Evolutionary conservation across 1,140 invertebrate genomes (phyloP).

Genomic region (Drosophila bipectinata): DNA sequence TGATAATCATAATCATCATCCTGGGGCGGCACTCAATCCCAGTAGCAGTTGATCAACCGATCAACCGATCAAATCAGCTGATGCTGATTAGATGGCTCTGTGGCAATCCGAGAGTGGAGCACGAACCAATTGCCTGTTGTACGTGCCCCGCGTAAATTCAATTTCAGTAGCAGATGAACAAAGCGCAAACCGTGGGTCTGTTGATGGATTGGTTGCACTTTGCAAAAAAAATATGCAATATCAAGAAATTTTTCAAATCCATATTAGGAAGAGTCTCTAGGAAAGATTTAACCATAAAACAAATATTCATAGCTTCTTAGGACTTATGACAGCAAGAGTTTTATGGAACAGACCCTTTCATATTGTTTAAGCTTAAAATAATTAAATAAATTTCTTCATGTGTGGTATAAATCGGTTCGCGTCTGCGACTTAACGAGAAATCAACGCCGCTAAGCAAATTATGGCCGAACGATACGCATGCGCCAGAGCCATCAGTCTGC

Average conservation of each 20-base stretch:
- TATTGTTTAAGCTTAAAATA: too few species aligned
- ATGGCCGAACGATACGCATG: constrained; percentile 82
- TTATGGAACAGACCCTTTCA: too few species aligned
- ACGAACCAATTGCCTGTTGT: constrained; percentile 69
- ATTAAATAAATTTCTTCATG: constrained; percentile 2
- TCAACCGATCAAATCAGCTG: constrained; percentile 42
- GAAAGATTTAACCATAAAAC: too few species aligned
- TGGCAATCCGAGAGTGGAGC: constrained; percentile 48
- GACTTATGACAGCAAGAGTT: too few species aligned
- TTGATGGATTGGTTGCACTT: constrained; percentile 41
- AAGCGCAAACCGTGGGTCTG: constrained; percentile 30
- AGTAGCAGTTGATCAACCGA: constrained; percentile 54
- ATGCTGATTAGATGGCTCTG: constrained; percentile 62
- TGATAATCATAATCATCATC: constrained; percentile 60
- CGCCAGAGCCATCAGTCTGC: constrained; percentile 64
- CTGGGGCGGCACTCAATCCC: constrained; percentile 51
- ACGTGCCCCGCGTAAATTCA: constrained; percentile 81
- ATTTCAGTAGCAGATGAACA: constrained; percentile 77
- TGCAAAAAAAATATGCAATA: not conserved
- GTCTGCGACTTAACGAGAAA: constrained; percentile 74
- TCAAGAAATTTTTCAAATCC: too few species aligned
- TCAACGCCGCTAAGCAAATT: constrained; percentile 82
- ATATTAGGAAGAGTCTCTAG: too few species aligned
- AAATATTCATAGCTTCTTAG: too few species aligned
- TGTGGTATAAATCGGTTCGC: constrained; percentile 37